phyloP scores from a whole-genome alignment of 1,140 invertebrate genomes.

The Pararge aegeria region DNA sequence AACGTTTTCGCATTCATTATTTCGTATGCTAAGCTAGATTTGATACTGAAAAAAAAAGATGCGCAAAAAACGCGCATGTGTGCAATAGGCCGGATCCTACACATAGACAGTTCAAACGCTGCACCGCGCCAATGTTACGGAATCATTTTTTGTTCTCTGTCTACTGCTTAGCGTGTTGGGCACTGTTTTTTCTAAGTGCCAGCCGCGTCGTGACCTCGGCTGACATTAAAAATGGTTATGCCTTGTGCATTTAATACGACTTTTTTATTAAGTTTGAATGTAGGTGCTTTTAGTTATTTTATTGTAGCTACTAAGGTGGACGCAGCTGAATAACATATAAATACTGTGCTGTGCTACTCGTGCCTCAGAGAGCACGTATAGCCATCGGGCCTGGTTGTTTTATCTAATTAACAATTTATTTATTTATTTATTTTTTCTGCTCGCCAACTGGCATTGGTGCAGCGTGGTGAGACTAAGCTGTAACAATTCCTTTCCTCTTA shows the following conservation, averaged over 20 bases:
- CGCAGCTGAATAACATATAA: no score
- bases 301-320: slow-evolving; percentile 2
- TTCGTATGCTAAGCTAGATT: slow-evolving; percentile 18
- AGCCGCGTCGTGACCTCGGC: slow-evolving; percentile 68
- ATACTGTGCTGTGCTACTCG: no score
- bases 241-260: slow-evolving; percentile 56
- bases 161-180: slow-evolving; percentile 68
- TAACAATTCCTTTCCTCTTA: no score
- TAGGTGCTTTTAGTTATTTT: slow-evolving; percentile 20
- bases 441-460: no score
- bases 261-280: slow-evolving; percentile 39
- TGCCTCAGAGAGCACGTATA: no score
- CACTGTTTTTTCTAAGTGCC: slow-evolving; percentile 61
- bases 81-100: slow-evolving; percentile 21
- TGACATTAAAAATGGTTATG: slow-evolving; percentile 74
- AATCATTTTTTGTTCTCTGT: slow-evolving; percentile 68
- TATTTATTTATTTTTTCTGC: no score
- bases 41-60: slow-evolving; percentile 12
- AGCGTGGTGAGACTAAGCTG: no score
- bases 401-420: no score
- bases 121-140: slow-evolving; percentile 47
- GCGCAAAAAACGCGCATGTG: slow-evolving; percentile 16
- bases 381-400: no score
- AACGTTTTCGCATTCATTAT: slow-evolving; percentile 16
- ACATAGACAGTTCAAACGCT: slow-evolving; percentile 38